Evolutionary conservation across 1,140 invertebrate species (phyloP).

Genomic region (Galleria mellonella): DNA sequence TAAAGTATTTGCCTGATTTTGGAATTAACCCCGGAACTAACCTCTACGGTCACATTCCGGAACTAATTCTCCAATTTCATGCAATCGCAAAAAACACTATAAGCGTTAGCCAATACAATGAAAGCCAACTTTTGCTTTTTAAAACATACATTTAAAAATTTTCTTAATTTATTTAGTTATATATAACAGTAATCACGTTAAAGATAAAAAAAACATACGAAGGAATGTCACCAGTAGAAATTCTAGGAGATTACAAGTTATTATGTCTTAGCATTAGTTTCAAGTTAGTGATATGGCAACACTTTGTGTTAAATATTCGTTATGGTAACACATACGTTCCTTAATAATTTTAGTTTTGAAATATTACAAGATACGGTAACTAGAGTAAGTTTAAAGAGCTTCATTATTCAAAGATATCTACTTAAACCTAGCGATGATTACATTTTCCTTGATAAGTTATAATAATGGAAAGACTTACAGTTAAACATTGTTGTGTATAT

Average conservation of each 20-base stretch:
- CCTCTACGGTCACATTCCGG: too few species aligned
- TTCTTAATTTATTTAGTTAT: too few species aligned
- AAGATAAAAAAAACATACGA: too few species aligned
- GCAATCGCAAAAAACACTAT: too few species aligned
- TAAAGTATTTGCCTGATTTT: too few species aligned
- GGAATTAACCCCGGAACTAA: too few species aligned
- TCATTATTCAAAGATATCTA: background rate
- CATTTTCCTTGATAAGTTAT: background rate
- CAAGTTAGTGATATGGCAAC: constrained; percentile 25
- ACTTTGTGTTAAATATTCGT: constrained; percentile 7
- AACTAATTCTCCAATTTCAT: too few species aligned
- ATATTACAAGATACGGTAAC: constrained; percentile 4
- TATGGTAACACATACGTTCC: constrained; percentile 13
- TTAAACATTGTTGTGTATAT: too few species aligned
- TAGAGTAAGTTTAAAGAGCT: constrained; percentile 3
- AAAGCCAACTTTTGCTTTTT: too few species aligned
- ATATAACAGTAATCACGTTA: too few species aligned
- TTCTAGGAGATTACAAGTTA: constrained; percentile 37
- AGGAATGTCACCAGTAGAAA: constrained; percentile 38
- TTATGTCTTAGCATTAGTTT: constrained; percentile 18
- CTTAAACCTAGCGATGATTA: constrained; percentile 1
- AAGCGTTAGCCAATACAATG: too few species aligned
- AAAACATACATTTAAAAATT: too few species aligned
- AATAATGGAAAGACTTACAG: background rate
- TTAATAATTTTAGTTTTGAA: constrained; percentile 3